These are phyloP conservation scores for Brachyptera putata DNA, from an alignment of 2,888 invertebrate species.

Conservation along the genomic window DNA sequence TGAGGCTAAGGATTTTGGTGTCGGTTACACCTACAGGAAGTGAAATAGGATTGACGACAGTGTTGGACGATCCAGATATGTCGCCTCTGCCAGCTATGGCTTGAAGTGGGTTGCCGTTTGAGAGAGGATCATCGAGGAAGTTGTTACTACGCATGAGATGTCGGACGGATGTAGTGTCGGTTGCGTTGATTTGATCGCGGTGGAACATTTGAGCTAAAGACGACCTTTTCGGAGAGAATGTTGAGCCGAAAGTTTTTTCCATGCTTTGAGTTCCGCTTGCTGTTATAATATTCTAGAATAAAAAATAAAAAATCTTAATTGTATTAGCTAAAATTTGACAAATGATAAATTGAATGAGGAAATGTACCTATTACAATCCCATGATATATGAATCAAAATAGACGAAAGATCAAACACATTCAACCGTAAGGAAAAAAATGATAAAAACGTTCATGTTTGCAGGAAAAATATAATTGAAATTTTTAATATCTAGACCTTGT, in stretches of 20 bases:
- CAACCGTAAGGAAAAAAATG: no score
- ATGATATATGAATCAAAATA: no score
- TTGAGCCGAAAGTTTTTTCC: conserved; percentile 51
- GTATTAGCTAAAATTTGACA: background rate
- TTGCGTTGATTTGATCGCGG: conserved; percentile 53
- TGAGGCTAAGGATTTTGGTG: conserved; percentile 50
- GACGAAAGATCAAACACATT: no score
- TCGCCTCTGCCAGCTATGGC: conserved; percentile 58
- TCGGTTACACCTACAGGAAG: conserved; percentile 54
- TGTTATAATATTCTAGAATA: conserved; percentile 45
- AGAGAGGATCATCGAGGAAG: conserved; percentile 52
- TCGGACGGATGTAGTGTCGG: conserved; percentile 52
- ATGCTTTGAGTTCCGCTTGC: conserved; percentile 48
- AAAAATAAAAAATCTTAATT: conserved; percentile 21
- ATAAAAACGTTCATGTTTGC: no score
- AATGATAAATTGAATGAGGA: conserved; percentile 19
- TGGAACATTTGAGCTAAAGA: conserved; percentile 51
- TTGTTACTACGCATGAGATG: conserved; percentile 55
- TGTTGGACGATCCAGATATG: conserved; percentile 48
- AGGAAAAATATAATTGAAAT: no score
- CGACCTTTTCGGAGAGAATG: conserved; percentile 51
- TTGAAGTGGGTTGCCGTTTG: conserved; percentile 56
- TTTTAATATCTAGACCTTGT: no score
- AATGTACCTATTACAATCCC: background rate
- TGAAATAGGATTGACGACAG: conserved; percentile 43